Base-by-base conservation (phyloP, 2,797 vertebrate genomes). In the Fratercula arctica region DNA sequence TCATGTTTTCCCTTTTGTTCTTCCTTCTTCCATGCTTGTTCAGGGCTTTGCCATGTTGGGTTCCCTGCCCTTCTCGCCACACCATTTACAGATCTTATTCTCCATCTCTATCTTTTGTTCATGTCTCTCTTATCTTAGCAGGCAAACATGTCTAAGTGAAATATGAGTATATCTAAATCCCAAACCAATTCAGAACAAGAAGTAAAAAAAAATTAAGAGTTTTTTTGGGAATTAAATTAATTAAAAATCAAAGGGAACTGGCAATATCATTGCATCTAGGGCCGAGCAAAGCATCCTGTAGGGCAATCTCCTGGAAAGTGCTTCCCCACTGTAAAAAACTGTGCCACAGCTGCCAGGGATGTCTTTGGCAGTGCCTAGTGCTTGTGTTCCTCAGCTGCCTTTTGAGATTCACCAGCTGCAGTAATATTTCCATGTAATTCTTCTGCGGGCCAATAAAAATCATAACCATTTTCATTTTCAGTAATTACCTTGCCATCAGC, bases 401-500 rank as follows among this genome's bases (percentile, higher is more conserved):
- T 95, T 89, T 76, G 69, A 88, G 59, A 91, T 90, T 94, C 69
- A 93, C 89, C 90, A 96, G 73, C 85, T 95, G 94, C 87, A 76
- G 69, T 57, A 64, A 84, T 84, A 86, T 95, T 89, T 84, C n/a
- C 61, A 76, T 50, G 39, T 63, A 81, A 81, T 82, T 92, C 73
- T 91, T 95, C 68, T 90, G 83, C n/a, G 57, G 59, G 63, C 61
- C 69, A 92, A 84, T 93, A 79, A 93, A 94, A 95, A 84, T 89
- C 87, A 87, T 86, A 94, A 84, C 46, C 54, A 87, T 93, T 95
- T 95, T 95, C 59, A 95, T 93, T 96, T 95, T 81, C 90, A 84
- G 85, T 91, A 93, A 96, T 94, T 91, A 88, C 57, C 81, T 45
- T 90, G 85, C 67, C 51, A 88, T 92, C 73, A 91, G 26, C 37